These are phyloP conservation scores for Serilophus lunatus DNA, from an alignment of 2,113 vertebrate species.

Conservation along the genomic window DNA sequence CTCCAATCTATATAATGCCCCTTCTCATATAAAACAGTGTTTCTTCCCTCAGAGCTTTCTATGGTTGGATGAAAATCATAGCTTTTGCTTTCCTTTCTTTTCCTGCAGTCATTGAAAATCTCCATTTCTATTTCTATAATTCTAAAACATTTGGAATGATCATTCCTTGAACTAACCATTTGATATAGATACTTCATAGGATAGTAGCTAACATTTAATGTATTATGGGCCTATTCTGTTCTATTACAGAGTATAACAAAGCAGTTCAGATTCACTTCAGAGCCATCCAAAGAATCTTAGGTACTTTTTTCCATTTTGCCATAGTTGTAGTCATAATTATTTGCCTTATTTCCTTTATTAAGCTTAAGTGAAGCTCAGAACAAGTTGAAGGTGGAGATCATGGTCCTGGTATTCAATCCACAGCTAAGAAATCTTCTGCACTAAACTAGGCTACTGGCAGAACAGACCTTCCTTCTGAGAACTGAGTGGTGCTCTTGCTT, in stretches of 20 bases:
- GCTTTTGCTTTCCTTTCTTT: background rate
- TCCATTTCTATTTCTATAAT: background rate
- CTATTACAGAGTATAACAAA: background rate
- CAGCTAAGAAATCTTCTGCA: background rate
- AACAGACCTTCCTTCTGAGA: background rate
- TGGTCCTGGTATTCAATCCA: background rate
- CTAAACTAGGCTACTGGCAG: background rate
- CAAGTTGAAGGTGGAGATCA: background rate
- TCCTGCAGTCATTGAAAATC: background rate
- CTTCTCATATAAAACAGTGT: background rate
- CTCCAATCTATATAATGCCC: background rate
- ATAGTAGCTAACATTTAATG: background rate
- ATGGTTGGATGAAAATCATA: background rate
- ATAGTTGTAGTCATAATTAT: background rate
- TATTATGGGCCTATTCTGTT: background rate
- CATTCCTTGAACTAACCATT: background rate
- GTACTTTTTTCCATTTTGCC: background rate
- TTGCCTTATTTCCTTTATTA: background rate
- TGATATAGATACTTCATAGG: background rate
- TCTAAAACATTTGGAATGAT: background rate
- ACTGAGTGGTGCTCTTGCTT: background rate
- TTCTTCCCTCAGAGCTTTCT: background rate
- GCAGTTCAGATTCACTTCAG: background rate
- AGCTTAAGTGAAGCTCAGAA: background rate
- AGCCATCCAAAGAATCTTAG: background rate